Evolutionary conservation across 2,888 invertebrate genomes (phyloP), one percentile per base, ranked within the genome.

Genomic region (Rapana venosa): DNA sequence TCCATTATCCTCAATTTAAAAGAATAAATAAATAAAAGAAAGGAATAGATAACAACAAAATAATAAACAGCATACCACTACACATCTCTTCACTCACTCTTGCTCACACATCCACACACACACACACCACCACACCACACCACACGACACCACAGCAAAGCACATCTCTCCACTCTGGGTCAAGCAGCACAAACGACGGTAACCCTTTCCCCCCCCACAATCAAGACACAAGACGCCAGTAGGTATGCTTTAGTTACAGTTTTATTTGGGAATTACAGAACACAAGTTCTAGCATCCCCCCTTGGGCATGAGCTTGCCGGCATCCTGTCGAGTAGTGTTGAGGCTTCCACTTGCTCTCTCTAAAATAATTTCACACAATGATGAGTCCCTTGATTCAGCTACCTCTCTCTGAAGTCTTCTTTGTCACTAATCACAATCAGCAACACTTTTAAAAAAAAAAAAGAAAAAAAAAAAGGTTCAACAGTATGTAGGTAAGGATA

Each of bases 261-360:
- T 85, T 88, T 61, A 74, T 89, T 85, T 36, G 89, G 85, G 89
- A 85, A 66, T 74, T 74, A 74, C 36, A 84, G 89, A 89, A 88
- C 88, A 81, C 47, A 58, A 66, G 77, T 89, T 74, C 89, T 89
- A 89, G 66, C 85, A 89, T 81, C 83, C 89, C 89, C 85, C 85
- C 74, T 74, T 84, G 89, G 89, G 85, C 85, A 56, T 22, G 85
- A 74, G 89, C 89, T 89, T 85, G 89, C 89, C 84, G 22, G 70
- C 74, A 70, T 87, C 47, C 74, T 74, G 70, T 86, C 66, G 86
- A 86, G 86, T 86, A 30, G 86, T 86, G 32, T 66, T 66, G 66
- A 86, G 86, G 61, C 66, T 83, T 86, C 85, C 85, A 85, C 74
- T 74, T 74, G 47, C 70, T 47, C 70, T 47, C 70, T n/a, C 87